Evolutionary conservation across 1,140 invertebrate species (phyloP), one percentile per base, ranked within the genome.

Genomic region (Drosophila bocki): DNA sequence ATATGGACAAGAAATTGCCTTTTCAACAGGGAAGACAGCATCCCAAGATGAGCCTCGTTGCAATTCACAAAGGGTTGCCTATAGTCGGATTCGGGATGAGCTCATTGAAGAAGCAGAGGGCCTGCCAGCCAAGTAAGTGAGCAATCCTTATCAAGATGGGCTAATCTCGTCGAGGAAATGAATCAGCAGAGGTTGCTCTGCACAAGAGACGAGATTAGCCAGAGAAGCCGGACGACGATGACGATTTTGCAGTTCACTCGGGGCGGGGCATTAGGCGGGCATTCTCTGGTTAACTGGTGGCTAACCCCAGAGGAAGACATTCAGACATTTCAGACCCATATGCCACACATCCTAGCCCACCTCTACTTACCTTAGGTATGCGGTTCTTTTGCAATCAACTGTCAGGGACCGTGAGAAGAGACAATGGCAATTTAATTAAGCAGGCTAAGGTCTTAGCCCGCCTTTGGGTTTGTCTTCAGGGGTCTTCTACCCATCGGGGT

Each of bases 381-480:
- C 67, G 33, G 48, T 70, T 70, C 67, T 47, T 68, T 68, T 39
- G 67, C 67, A 68, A 68, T 70, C 70, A 82, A 82, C 79, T 87
- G 83, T 80, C 83, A 67, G 57, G 64, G 71, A 77, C 63, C 64
- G 75, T 80, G 78, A 82, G 75, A 64, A 76, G 70, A 69, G 63
- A 87, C 83, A 87, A 87, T 87, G 83, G 63, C 48, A 47, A 72
- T 70, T 81, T 87, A 87, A 87, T 87, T 87, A 86, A 75, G 65
- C 62, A 62, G 81, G 65, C 63, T 60, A 63, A 78, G 64, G 48
- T 19, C 51, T 4, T 35, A 35, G 50, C 54, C 53, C 53, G 70
- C 51, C 69, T 63, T 50, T 41, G 45, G 45, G 26, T 29, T 64
- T 51, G 51, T 41, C 48, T 67, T 29, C 32, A 29, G 60, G 60